Evolutionary conservation across 2,113 vertebrate species (phyloP).

Genomic region (Athene cunicularia): DNA sequence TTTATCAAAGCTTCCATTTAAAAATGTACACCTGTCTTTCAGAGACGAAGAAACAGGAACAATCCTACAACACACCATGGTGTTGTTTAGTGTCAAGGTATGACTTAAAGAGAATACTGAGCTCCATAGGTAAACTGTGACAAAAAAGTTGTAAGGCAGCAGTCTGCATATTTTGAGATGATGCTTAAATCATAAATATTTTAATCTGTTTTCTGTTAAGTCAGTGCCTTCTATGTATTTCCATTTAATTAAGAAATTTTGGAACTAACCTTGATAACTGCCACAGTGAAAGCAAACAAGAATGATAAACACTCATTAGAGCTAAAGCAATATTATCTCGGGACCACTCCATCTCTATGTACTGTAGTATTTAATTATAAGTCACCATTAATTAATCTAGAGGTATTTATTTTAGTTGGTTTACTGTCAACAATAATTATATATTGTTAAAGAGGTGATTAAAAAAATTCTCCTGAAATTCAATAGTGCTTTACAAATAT

Average conservation of each 20-base stretch:
- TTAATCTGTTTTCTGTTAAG: conserved; percentile 11
- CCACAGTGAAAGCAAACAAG: conserved; percentile 31
- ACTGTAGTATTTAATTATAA: conserved; percentile 66
- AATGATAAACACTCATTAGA: conserved; percentile 64
- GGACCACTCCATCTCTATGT: conserved; percentile 48
- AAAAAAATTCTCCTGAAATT: conserved; percentile 24
- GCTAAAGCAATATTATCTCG: conserved; percentile 41
- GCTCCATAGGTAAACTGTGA: not conserved
- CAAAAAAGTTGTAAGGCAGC: not conserved
- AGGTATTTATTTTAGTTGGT: conserved; percentile 44
- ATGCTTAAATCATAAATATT: conserved; percentile 3
- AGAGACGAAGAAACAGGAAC: not conserved
- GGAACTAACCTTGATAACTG: conserved; percentile 36
- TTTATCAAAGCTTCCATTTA: not conserved
- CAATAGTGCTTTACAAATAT: not conserved
- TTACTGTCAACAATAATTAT: conserved; percentile 61
- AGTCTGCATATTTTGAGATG: not conserved
- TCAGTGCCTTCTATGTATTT: not conserved
- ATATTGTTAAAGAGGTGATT: conserved; percentile 48
- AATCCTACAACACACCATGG: not conserved
- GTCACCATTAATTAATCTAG: conserved; percentile 70
- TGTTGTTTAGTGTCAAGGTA: not conserved
- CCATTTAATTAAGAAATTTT: conserved; percentile 56
- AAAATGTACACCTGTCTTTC: not conserved
- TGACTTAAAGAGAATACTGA: not conserved